Evolutionary conservation across 2,113 vertebrate species (phyloP), one percentile per base, ranked within the genome.

Genomic region (Variabilichromis moorii): DNA sequence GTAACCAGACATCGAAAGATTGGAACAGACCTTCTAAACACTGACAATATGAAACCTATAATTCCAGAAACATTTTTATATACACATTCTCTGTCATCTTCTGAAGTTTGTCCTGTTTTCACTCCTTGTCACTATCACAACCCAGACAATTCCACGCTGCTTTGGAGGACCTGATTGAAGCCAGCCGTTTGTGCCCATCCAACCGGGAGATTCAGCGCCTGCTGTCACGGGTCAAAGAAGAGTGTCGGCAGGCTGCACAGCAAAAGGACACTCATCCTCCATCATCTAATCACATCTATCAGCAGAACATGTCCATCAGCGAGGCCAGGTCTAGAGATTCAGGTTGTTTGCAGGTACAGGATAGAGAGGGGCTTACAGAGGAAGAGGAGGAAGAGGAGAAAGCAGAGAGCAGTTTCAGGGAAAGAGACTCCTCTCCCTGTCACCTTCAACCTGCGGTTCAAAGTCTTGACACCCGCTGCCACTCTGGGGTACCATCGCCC

Each of bases 131-230:
- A 31, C n/a, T 82, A 12, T 68, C 54, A 24, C 28, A 83, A 21
- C 16, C 24, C 89, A 99, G 99, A 95, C 98, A 99, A 85, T 97
- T 98, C 16, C 95, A 95, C 2, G 97, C 97, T 5, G 98, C 99
- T 2, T 96, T 99, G 17, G 96, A 97, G 55, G 99, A 99, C 93
- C 92, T 99, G 71, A 95, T 96, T 11, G 98, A 99, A 88, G 98
- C 99, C 5, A 93, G 97, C 31, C 97, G 97, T 55, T 96, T 99
- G 26, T 98, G 98, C 91, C 98, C 98, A 8, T 94, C 95, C 92
- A 99, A 99, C 92, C 95, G 98, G 68, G 99, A 99, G 93, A 98
- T 99, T 92, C 96, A 96, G 90, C 96, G 98, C n/a, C 97, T 99
- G 3, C 93, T 99, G 88, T 93, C 96, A 42, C 97, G 98, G 0